Base-by-base conservation (phyloP, 2,888 invertebrate species). In the Dryomyza anilis region DNA sequence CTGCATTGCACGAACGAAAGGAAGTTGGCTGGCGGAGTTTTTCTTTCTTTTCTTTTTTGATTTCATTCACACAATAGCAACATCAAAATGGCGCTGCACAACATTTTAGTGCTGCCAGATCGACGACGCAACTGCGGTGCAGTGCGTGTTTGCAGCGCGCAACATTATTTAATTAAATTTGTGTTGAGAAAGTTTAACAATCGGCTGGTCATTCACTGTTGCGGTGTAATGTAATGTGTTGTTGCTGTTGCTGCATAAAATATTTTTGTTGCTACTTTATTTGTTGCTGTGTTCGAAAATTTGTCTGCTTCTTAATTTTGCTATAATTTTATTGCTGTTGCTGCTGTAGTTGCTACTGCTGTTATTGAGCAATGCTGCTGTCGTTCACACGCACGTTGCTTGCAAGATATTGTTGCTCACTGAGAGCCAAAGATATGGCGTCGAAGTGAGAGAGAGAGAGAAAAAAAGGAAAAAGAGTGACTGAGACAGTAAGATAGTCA, bases 81-180 rank as follows among this genome's bases (percentile, higher is more conserved):
- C 25, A 50, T 4, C n/a, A n/a, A n/a, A n/a, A n/a, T n/a, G n/a
- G n/a, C n/a, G n/a, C n/a, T n/a, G n/a, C n/a, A n/a, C n/a, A n/a
- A n/a, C n/a, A n/a, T n/a, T n/a, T n/a, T n/a, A n/a, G n/a, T n/a
- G 39, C n/a, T 39, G 39, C 39, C 39, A 39, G 27, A 12, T 25
- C 21, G 50, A 50, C 50, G 12, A 14, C 14, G 25, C 50, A n/a
- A 14, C 45, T 21, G 50, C 50, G 23, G n/a, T 25, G 50, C 50
- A 50, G 25, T 10, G 23, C 50, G 50, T 43, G 43, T n/a, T 23
- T 23, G 23, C 36, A 56, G 36, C 8, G 45, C 7, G 45, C 45
- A 30, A 58, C 45, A 58, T 58, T 46, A 45, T 58, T 58, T 58
- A 45, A 58, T 58, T 58, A 46, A 58, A 36, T 55, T 36, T 5